A percentile compares a stretch with the other conserved stretches of the same genome.
phyloP scores from a whole-genome alignment of 2,888 invertebrate genomes.

The Cataglyphis albicans region DNA sequence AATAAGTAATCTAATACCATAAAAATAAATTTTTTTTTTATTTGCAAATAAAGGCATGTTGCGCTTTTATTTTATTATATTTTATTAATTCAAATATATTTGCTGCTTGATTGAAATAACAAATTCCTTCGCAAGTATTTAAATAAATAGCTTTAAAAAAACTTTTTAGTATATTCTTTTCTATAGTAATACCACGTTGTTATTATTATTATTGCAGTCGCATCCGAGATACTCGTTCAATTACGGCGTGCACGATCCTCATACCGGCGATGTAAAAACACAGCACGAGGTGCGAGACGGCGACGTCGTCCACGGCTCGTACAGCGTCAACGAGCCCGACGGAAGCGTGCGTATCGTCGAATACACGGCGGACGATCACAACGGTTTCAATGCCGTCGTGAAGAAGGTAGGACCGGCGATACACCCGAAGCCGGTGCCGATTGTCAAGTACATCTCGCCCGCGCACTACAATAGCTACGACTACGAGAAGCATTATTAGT shows the following conservation, averaged over 20 bases:
- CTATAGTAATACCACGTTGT: too few species aligned
- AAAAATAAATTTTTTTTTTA: too few species aligned
- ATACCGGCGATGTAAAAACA: slow-evolving; percentile 84
- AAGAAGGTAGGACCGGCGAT: slow-evolving; percentile 83
- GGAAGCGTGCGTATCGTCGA: slow-evolving; percentile 84
- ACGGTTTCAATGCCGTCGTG: slow-evolving; percentile 84
- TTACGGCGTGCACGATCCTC: slow-evolving; percentile 84
- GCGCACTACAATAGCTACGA: slow-evolving; percentile 79
- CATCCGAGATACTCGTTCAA: slow-evolving; percentile 84
- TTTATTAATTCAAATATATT: too few species aligned
- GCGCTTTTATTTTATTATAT: too few species aligned
- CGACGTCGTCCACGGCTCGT: slow-evolving; percentile 84
- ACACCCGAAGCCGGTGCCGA: slow-evolving; percentile 79
- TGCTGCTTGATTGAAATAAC: too few species aligned
- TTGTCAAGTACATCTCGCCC: slow-evolving; percentile 81
- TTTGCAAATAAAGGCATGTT: too few species aligned
- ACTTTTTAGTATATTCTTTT: too few species aligned
- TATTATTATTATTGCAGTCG: slow-evolving; percentile 72
- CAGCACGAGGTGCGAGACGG: slow-evolving; percentile 84
- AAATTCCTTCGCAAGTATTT: too few species aligned
- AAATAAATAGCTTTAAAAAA: too few species aligned
- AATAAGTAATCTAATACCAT: too few species aligned
- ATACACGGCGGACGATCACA: slow-evolving; percentile 84
- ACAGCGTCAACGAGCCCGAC: slow-evolving; percentile 84
- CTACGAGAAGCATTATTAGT: slow-evolving; percentile 77